Percentiles rank a stretch among this genome's conserved stretches.
phyloP scores from a whole-genome alignment of 2,113 vertebrate genomes.

The Megaceryle maxima region DNA sequence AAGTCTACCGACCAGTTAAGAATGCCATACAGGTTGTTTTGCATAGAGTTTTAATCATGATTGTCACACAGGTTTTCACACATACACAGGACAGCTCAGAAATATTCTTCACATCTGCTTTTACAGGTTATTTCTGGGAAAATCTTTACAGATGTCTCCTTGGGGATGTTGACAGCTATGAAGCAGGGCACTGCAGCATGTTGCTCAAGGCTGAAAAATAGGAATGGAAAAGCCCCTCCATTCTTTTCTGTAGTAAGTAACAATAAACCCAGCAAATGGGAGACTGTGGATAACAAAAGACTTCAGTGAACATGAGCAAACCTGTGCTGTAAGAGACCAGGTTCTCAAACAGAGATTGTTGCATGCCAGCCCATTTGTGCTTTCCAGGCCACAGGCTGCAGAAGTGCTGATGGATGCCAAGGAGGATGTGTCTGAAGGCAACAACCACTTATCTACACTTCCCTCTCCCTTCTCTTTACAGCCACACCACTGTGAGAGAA shows the following conservation, averaged over 20 bases:
- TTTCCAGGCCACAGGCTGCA: background rate
- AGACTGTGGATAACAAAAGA: background rate
- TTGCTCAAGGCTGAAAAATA: background rate
- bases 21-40: background rate
- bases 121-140: background rate
- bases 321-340: background rate
- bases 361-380: background rate
- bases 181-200: background rate
- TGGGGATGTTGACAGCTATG: background rate
- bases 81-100: background rate
- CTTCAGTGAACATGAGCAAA: background rate
- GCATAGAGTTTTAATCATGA: background rate
- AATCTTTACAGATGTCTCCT: rapidly evolving
- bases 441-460: background rate
- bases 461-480: background rate
- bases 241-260: background rate
- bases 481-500: background rate
- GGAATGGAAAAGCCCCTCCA: background rate
- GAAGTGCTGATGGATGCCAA: background rate
- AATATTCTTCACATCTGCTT: background rate
- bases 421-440: background rate
- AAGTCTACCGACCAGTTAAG: background rate
- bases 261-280: background rate
- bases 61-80: background rate
- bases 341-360: background rate